A percentile compares a stretch with the other conserved stretches of the same genome.
Conservation (phyloP, 2,888 invertebrate species). For the Podotricha telesiphe region DNA sequence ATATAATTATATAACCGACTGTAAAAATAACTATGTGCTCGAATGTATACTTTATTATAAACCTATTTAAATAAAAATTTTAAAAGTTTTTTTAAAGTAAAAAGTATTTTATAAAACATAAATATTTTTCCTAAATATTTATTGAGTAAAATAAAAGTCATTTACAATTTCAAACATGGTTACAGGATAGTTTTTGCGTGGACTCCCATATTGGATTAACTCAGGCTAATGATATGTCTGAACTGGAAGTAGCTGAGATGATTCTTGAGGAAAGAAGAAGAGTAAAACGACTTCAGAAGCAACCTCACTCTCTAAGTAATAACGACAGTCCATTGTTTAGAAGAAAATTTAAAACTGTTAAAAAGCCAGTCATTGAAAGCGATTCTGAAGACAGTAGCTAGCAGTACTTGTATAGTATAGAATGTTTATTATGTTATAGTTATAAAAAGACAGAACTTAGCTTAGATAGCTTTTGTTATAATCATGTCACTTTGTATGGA, state of each 20-base stretch:
- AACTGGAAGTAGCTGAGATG: slow-evolving; percentile 86
- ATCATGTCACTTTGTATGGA: too few species aligned
- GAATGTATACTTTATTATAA: too few species aligned
- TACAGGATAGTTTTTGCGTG: slow-evolving; percentile 87
- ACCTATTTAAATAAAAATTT: too few species aligned
- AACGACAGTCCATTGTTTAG: slow-evolving; percentile 65
- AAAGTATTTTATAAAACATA: too few species aligned
- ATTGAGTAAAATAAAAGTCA: too few species aligned
- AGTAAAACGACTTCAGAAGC: slow-evolving; percentile 48
- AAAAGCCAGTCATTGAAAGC: slow-evolving; percentile 65
- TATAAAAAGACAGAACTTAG: background rate
- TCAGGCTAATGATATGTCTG: slow-evolving; percentile 75
- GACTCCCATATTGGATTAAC: slow-evolving; percentile 82
- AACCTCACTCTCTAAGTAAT: slow-evolving; percentile 29
- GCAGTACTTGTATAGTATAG: slow-evolving; percentile 18
- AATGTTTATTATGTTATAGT: too few species aligned
- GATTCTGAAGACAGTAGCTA: slow-evolving; percentile 73
- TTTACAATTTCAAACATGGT: slow-evolving; percentile 38
- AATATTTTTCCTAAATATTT: too few species aligned
- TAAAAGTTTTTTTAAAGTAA: too few species aligned
- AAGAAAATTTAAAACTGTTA: slow-evolving; percentile 58
- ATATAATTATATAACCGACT: too few species aligned
- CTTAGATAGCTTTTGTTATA: background rate
- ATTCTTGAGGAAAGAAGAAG: slow-evolving; percentile 67
- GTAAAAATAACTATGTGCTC: too few species aligned